phyloP scores from a whole-genome alignment of 1,140 invertebrate species.

The Heliconius hermathena region DNA sequence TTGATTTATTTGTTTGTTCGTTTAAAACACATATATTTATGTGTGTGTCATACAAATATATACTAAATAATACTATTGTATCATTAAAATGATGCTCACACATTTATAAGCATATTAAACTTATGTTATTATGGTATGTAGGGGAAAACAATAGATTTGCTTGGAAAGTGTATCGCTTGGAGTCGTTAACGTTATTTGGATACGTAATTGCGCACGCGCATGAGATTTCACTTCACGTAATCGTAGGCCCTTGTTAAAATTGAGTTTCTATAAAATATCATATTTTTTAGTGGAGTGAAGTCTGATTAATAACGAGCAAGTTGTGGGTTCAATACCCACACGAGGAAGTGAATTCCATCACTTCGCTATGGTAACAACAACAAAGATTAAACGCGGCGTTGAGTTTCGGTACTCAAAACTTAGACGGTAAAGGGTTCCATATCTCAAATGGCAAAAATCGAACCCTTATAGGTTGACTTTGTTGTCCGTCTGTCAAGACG shows the following conservation, averaged over 20 bases:
- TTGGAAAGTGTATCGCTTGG: slow-evolving; percentile 47
- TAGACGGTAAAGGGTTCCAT: too few relatives aligned
- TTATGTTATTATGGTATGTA: background rate
- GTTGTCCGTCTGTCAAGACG: too few relatives aligned
- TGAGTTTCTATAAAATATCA: slow-evolving; percentile 9
- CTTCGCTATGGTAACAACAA: too few relatives aligned
- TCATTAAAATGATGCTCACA: background rate
- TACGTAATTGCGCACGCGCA: slow-evolving; percentile 41
- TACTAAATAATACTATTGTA: background rate
- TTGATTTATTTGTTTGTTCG: too few relatives aligned
- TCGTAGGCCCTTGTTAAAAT: slow-evolving; percentile 22
- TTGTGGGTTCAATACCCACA: too few relatives aligned
- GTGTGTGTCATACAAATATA: background rate
- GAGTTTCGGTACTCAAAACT: too few relatives aligned
- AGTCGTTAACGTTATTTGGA: slow-evolving; percentile 45
- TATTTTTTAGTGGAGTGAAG: background rate
- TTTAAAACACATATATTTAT: too few relatives aligned
- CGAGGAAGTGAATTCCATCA: too few relatives aligned
- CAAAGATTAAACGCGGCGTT: too few relatives aligned
- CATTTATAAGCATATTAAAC: slow-evolving; percentile 10
- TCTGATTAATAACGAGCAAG: too few relatives aligned
- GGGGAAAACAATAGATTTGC: slow-evolving; percentile 28
- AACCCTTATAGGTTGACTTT: too few relatives aligned
- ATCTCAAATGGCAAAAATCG: too few relatives aligned
- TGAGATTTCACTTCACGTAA: slow-evolving; percentile 38